phyloP scores from a whole-genome alignment of 2,888 invertebrate species.

The Eulithis testata region DNA sequence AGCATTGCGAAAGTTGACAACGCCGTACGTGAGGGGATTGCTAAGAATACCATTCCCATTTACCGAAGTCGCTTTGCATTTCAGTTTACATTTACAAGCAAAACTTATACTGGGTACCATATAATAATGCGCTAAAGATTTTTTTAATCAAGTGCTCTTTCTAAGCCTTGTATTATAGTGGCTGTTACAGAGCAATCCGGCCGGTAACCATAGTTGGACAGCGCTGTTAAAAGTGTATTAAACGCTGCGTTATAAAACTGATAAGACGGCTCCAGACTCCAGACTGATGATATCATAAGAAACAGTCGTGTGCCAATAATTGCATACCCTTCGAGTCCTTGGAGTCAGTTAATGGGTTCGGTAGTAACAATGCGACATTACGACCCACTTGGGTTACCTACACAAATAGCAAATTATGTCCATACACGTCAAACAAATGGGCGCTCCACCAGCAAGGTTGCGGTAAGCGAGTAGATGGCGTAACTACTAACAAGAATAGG shows the following conservation, averaged over 20 bases:
- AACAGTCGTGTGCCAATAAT: conserved; percentile 62
- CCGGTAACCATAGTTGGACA: conserved; percentile 49
- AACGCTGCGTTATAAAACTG: conserved; percentile 47
- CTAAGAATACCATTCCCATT: conserved; percentile 67
- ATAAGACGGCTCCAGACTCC: conserved; percentile 46
- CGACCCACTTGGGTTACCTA: conserved; percentile 69
- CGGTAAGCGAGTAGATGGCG: conserved; percentile 60
- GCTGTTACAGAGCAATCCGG: conserved; percentile 46
- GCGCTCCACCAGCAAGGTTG: conserved; percentile 70
- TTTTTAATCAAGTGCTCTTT: conserved; percentile 47
- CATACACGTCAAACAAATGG: conserved; percentile 71
- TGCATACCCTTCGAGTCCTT: conserved; percentile 61
- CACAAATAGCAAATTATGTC: conserved; percentile 72
- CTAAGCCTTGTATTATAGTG: conserved; percentile 45
- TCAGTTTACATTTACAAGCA: conserved; percentile 62
- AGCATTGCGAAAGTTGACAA: conserved; percentile 82
- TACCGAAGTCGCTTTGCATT: conserved; percentile 60
- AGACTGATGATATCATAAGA: conserved; percentile 55
- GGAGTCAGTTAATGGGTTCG: conserved; percentile 64
- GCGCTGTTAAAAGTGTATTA: conserved; percentile 54
- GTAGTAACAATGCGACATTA: conserved; percentile 73
- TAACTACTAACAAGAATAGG: conserved; percentile 53
- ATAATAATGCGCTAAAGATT: conserved; percentile 49
- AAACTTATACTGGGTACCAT: conserved; percentile 44
- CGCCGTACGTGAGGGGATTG: conserved; percentile 75